Conservation (phyloP, 2,888 invertebrate genomes). For the Microdon myrmicae region DNA sequence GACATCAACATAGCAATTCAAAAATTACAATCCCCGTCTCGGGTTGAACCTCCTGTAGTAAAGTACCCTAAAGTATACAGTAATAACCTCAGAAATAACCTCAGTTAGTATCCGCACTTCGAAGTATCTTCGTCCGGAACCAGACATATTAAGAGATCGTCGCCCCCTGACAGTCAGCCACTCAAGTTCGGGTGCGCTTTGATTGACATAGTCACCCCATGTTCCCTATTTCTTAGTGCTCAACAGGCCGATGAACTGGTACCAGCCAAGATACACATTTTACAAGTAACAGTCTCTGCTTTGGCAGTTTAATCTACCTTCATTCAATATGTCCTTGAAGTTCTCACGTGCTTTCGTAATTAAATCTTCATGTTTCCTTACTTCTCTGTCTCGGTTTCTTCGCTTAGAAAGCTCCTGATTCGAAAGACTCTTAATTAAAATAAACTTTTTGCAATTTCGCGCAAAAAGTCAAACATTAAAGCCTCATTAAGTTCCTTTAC, state of each 20-base stretch:
- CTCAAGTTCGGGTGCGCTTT: not conserved
- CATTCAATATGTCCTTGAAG: conserved; percentile 22
- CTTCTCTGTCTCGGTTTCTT: not conserved
- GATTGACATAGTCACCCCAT: conserved; percentile 24
- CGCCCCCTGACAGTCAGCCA: not conserved
- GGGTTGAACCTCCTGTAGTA: too few relatives aligned
- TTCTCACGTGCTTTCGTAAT: conserved; percentile 12
- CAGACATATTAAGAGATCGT: too few relatives aligned
- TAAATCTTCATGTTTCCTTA: conserved; percentile 8
- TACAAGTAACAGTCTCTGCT: not conserved
- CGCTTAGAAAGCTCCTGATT: not conserved
- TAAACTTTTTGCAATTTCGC: not conserved
- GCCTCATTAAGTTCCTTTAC: conserved; percentile 28
- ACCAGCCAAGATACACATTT: not conserved
- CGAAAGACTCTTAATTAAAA: conserved; percentile 19
- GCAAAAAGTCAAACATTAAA: conserved; percentile 6
- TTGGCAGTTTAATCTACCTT: conserved; percentile 1
- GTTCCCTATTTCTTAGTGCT: not conserved
- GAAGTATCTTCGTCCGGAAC: too few relatives aligned
- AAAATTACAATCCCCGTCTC: too few relatives aligned
- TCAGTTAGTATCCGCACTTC: too few relatives aligned
- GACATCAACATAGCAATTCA: too few relatives aligned
- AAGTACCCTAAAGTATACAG: too few relatives aligned
- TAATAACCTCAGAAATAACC: too few relatives aligned
- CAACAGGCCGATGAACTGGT: conserved; percentile 22